Conservation (phyloP, 35 echinoderm and acorn worm species). For the Hemicentrotus pulcherrimus region DNA sequence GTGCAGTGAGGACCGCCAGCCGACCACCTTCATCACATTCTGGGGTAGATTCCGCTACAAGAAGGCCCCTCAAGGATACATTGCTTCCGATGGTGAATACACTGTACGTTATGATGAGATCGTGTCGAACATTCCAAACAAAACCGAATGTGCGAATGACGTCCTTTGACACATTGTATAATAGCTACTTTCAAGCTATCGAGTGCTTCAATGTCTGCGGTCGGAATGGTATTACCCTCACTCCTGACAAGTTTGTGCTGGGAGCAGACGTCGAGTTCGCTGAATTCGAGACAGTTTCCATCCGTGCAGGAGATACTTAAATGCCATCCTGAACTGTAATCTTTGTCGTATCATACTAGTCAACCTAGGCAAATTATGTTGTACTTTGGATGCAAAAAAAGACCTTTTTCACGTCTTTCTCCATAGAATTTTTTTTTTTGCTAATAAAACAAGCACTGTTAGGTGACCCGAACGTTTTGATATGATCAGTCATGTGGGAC, state of each 20-base stretch:
- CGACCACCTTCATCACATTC: not conserved
- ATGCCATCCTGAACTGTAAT: not conserved
- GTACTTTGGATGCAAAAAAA: too few species aligned
- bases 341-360: too few species aligned
- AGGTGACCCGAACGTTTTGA: too few species aligned
- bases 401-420: too few species aligned
- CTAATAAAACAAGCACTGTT: too few species aligned
- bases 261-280: not conserved
- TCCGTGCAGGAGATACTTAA: not conserved
- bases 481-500: not conserved
- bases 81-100: slow-evolving; percentile 58
- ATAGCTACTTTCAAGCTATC: slow-evolving; percentile 55
- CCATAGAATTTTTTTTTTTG: too few species aligned
- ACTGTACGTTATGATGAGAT: slow-evolving; percentile 42
- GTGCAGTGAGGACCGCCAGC: not conserved
- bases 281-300: slow-evolving; percentile 48
- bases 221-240: slow-evolving; percentile 56
- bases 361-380: too few species aligned
- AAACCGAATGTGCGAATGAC: slow-evolving; percentile 40
- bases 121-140: not conserved
- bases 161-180: slow-evolving; percentile 45
- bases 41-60: not conserved
- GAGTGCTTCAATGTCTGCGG: slow-evolving; percentile 53
- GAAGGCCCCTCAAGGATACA: slow-evolving; percentile 32
- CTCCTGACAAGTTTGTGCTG: not conserved